Evolutionary conservation across 1,140 invertebrate species (phyloP), one percentile per base, ranked within the genome.

Genomic region (Semibalanus balanoides): DNA sequence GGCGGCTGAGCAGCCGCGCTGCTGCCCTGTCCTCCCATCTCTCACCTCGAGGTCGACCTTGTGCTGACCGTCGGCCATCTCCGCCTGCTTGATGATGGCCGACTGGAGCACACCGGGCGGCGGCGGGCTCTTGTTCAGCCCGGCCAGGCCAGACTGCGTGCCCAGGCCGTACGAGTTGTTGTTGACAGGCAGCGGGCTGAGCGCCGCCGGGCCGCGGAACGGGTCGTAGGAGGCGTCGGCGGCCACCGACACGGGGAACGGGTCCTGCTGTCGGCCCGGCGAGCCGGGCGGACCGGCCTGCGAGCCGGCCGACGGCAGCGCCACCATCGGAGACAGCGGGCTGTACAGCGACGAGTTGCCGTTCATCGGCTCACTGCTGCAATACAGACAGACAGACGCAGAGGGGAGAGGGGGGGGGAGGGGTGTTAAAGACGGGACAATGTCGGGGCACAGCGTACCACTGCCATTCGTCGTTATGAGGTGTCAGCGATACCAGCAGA

Each of bases 121-220:
- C 82, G 91, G 91, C 82, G 92, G 92, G 85, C 91, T 92, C 87
- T 93, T 94, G 86, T 89, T 90, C 80, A 93, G 87, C 40, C 31
- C 76, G 72, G 70, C 75, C 74, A 70, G 77, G 75, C 64, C 74
- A 74, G 70, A 29, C 70, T 80, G 73, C 85, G 93, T 90, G 83
- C 92, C 89, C 84, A 93, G 85, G 82, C 91, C 89, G 86, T 91
- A 90, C 81, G 90, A 90, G 86, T 93, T 87, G 82, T 90, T 91
- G 83, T 91, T 91, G 78, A 90, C 83, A 79, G 89, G 88, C 80
- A 91, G 81, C 76, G 80, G 79, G 31, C 35, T 74, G 22, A 74
- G 35, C 73, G 73, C 87, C 84, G 89, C 87, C 84, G 90, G 89
- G 77, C 88, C 85, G 25, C 79, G 79, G 82, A 90, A 90, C 78